Base-by-base conservation (phyloP, 1,140 invertebrate genomes). In the Drosophila biarmipes region DNA sequence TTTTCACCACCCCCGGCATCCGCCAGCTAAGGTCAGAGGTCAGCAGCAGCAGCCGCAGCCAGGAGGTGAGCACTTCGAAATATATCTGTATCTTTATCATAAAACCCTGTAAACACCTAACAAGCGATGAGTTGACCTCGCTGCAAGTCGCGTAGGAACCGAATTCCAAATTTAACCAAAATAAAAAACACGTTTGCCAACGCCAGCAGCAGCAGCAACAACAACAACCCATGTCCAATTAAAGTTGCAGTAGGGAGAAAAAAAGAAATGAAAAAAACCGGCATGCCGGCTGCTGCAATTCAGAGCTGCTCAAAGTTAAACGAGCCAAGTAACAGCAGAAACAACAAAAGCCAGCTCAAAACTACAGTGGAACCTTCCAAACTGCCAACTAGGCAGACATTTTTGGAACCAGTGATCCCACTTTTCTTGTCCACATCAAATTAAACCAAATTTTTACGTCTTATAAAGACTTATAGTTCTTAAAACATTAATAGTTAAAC, bases 131-230 rank as follows among this genome's bases (percentile, higher is more conserved):
- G 49, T 53, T 78, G 71, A 78, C 80, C 75, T 82, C 66, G 75
- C 58, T 49, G 64, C 31, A 62, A 74, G 53, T 45, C 56, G 79
- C 66, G 62, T 68, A 68, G 80, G 66, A 82, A 84, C 76, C 66
- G 62, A 78, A 78, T 52, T 62, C 59, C 59, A 78, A 87, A 78
- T 66, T 80, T 78, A 21, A 31, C 68, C 45, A 66, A 75, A 79
- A 64, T 49, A 31, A 29, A 81, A 86, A 86, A 86, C 82, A 86
- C 61, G 82, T 87, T 86, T 86, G 82, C 82, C 82, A 87, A 86
- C 82, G 74, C 82, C 85, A 69, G 24, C 21, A 48, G 63, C 49
- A 14, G 52, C 61, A 27, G 38, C 38, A 15, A 10, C 57, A 43
- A 19, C 15, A 15, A 14, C 51, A 51, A 62, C 37, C 31, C 48